These are phyloP conservation scores for Microplitis deprimator DNA, from an alignment of 2,888 invertebrate genomes.

Conservation along the genomic window DNA sequence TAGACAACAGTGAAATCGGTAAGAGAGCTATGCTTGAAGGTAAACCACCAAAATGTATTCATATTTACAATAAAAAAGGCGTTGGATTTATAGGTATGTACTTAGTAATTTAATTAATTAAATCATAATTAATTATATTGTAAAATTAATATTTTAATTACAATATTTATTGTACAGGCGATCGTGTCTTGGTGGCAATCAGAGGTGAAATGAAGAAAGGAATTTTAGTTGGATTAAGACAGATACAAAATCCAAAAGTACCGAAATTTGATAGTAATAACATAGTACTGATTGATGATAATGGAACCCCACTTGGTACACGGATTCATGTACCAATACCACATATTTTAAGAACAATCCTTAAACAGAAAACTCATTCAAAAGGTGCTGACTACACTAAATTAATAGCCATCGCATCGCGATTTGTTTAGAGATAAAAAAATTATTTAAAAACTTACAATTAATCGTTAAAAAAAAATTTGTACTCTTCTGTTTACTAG, in stretches of 20 bases:
- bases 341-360: slow-evolving; percentile 85
- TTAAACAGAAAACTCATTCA: slow-evolving; percentile 84
- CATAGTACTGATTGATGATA: slow-evolving; percentile 94
- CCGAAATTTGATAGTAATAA: slow-evolving; percentile 97
- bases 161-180: slow-evolving; percentile 75
- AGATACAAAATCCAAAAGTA: slow-evolving; percentile 83
- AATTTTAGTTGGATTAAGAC: slow-evolving; percentile 90
- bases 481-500: neutral
- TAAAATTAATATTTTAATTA: neutral
- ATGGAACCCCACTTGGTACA: slow-evolving; percentile 94
- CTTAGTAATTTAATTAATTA: slow-evolving; percentile 34
- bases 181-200: slow-evolving; percentile 92
- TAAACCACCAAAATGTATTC: slow-evolving; percentile 93
- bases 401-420: slow-evolving; percentile 89
- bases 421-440: slow-evolving; percentile 79
- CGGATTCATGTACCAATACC: slow-evolving; percentile 97
- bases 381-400: slow-evolving; percentile 95
- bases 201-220: slow-evolving; percentile 96
- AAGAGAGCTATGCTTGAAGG: slow-evolving; percentile 95
- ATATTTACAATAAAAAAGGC: slow-evolving; percentile 88
- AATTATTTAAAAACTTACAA: slow-evolving; percentile 20
- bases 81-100: slow-evolving; percentile 76
- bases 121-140: neutral
- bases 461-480: neutral
- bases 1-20: slow-evolving; percentile 97